phyloP scores from a whole-genome alignment of 2,888 invertebrate genomes.

The Megastigmus dorsalis region DNA sequence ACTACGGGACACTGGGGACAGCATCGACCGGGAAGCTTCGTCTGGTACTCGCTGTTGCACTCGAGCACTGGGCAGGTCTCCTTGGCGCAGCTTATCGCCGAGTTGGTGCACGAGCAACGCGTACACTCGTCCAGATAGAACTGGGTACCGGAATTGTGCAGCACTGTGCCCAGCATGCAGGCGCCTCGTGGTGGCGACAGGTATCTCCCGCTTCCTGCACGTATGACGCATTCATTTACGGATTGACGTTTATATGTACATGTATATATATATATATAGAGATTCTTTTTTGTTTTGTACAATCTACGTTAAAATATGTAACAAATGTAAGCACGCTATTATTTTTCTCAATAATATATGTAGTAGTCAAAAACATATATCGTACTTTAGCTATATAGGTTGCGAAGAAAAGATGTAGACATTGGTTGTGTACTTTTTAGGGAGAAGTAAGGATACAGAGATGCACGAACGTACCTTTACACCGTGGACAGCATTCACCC shows the following conservation, averaged over 20 bases:
- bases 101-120: slow-evolving; percentile 87
- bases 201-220: slow-evolving; percentile 74
- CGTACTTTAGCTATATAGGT: too few species aligned
- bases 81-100: slow-evolving; percentile 86
- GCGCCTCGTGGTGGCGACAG: slow-evolving; percentile 75
- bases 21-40: slow-evolving; percentile 81
- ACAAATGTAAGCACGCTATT: too few species aligned
- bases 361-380: too few species aligned
- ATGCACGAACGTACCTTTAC: slow-evolving; percentile 72
- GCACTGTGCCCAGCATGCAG: slow-evolving; percentile 84
- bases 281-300: too few species aligned
- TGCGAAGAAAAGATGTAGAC: too few species aligned
- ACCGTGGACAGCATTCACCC: slow-evolving; percentile 87
- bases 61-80: slow-evolving; percentile 93
- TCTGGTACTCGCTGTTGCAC: slow-evolving; percentile 84
- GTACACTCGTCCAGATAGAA: slow-evolving; percentile 88
- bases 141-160: slow-evolving; percentile 79
- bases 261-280: neutral
- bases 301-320: too few species aligned
- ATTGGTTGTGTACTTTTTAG: too few species aligned
- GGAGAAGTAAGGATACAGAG: too few species aligned
- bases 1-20: slow-evolving; percentile 86
- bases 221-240: neutral
- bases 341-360: too few species aligned
- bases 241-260: neutral